Base-by-base conservation (phyloP, 2,113 vertebrate species). In the Clarias gariepinus region DNA sequence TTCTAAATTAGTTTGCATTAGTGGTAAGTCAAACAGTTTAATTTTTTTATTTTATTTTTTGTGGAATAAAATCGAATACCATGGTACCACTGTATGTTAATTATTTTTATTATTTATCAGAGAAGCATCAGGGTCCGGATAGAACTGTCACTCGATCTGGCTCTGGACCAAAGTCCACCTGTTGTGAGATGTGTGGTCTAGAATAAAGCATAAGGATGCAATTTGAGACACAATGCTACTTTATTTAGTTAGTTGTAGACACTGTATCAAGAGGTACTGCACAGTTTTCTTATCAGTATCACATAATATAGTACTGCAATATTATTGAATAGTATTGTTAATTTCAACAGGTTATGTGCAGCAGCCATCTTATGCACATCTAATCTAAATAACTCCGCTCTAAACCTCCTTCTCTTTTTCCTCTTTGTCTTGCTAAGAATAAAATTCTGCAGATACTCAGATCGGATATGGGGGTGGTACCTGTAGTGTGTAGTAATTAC, bases 401-500 rank as follows among this genome's bases (percentile, higher is more conserved):
- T 60, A 30, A 19, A 30, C 18, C 63, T 58, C 52, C 8, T 30
- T 36, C 19, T 25, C 82, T 73, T 85, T 33, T 85, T 33, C 21
- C 28, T 58, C 52, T 69, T 73, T 83, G 33, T 76, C 11, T 52
- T 23, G 52, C n/a, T 61, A 23, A 61, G 28, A 41, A 30, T 1
- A 7, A 64, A 47, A 74, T 77, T 89, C 82, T 64, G 33, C 77
- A 28, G 47, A 19, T 5, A 5, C 19, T 81, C 12, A 87, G 82
- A 68, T 76, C 1, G 12, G 68, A 82, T 77, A 87, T 23, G 25
- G 55, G 28, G 53, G 28, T 71, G 30, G 52, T 36, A 57, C 53
- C 19, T 83, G 66, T 83, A 57, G 52, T 61, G 66, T 86, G 79
- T 82, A 80, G 85, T 89, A 80, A 86, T 89, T 89, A 83, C 64